Base-by-base conservation (phyloP, 2,113 vertebrate genomes). In the Laticauda laticaudata region DNA sequence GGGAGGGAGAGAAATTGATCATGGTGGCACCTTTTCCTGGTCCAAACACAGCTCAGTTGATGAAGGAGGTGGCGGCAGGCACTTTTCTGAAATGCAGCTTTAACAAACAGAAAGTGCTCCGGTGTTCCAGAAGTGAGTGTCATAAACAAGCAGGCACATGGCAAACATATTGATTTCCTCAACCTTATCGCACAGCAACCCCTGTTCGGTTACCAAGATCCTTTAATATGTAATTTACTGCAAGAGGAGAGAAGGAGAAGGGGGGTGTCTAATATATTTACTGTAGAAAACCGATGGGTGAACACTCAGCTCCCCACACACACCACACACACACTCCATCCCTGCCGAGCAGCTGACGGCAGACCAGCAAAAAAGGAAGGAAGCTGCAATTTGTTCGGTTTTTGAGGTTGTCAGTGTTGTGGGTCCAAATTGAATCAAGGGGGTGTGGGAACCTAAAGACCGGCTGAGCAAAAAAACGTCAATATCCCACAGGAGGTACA, bases 171-270 rank as follows among this genome's bases (percentile, higher is more conserved):
- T 96, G 97, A 98, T 98, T 97, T 96, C 97, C 96, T 64, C 2
- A 95, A 90, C 96, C 97, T 98, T 98, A 98, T 98, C 97, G 93
- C 97, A 26, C 97, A 81, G 98, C 97, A 97, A 97, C 97, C 98
- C 23, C 97, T 34, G 97, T 97, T 97, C 98, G 97, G 97, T 98
- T 98, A 98, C 97, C 97, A 98, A 97, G 98, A 96, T 97, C 95
- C 97, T 98, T 98, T 97, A 97, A 98, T 97, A 98, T 98, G 97
- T 97, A 96, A 98, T 98, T 97, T 97, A 98, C 97, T 96, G 97
- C 87, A 0, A 96, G 94, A 48, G 93, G 92, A 93, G 94, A 95
- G 92, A 94, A 93, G 39, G 87, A 95, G 95, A 93, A 96, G 48
- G 93, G 93, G 95, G 95, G 91, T 1, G 92, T 89, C 95, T 96